Conservation (phyloP, 2,888 invertebrate genomes). For the Eristalis tenax region DNA sequence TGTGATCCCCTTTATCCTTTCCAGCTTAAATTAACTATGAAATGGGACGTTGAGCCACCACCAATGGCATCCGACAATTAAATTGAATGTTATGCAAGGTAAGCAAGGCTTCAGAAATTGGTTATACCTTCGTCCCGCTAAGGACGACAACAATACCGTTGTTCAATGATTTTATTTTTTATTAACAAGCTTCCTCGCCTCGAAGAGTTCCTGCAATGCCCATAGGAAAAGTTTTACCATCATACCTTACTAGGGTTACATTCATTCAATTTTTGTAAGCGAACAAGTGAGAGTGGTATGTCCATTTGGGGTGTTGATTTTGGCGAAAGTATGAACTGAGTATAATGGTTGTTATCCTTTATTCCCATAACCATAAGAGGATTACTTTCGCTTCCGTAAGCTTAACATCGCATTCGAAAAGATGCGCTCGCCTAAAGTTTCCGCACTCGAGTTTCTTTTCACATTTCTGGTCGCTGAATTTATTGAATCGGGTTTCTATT, state of each 20-base stretch:
- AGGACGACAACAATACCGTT: constrained; percentile 46
- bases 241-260: constrained; percentile 28
- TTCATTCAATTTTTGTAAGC: constrained; percentile 57
- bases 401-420: constrained; percentile 46
- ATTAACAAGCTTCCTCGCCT: constrained; percentile 56
- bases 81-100: constrained; percentile 54
- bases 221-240: constrained; percentile 34
- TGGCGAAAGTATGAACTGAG: constrained; percentile 10
- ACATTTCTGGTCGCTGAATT: background rate
- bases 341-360: constrained; percentile 67
- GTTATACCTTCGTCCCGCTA: constrained; percentile 16
- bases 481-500: background rate
- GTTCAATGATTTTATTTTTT: constrained; percentile 60
- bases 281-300: constrained; percentile 42
- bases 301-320: constrained; percentile 35
- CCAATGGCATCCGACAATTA: constrained; percentile 53
- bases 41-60: constrained; percentile 61
- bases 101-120: constrained; percentile 38
- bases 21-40: constrained; percentile 55
- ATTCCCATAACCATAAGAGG: constrained; percentile 68
- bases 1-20: constrained; percentile 25
- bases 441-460: constrained; percentile 21
- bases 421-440: constrained; percentile 53
- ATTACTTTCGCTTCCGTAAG: constrained; percentile 64
- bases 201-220: background rate